A percentile compares a stretch with the other conserved stretches of the same genome.
These are phyloP conservation scores for Calameuta idolon DNA, from an alignment of 2,888 invertebrate genomes.

Conservation along the genomic window DNA sequence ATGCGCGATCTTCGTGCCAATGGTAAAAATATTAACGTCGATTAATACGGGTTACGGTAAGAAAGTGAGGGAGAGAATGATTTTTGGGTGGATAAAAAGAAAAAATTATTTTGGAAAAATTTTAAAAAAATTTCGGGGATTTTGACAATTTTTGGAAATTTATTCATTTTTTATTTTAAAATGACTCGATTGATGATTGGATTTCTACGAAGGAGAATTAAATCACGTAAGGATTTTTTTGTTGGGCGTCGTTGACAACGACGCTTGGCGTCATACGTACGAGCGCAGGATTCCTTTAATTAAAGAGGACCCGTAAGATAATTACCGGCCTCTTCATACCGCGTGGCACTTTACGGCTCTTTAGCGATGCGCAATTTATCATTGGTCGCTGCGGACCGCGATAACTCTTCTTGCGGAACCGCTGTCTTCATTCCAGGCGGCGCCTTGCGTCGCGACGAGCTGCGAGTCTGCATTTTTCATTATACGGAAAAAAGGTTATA, in stretches of 20 bases:
- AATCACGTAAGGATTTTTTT: not conserved
- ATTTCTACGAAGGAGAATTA: not conserved
- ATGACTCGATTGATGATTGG: not conserved
- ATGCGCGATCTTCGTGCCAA: not conserved
- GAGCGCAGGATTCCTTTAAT: not conserved
- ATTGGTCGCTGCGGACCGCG: not conserved
- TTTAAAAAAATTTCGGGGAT: not conserved
- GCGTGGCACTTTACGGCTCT: not conserved
- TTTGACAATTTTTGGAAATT: not conserved
- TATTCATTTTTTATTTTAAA: not conserved
- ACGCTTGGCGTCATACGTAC: not conserved
- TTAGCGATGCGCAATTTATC: constrained; percentile 9
- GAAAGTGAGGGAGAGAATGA: not conserved
- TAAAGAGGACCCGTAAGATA: constrained; percentile 5
- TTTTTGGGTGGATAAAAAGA: not conserved
- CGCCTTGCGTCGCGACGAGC: constrained; percentile 21
- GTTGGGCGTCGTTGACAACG: not conserved
- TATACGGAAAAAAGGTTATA: not conserved
- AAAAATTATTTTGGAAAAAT: not conserved
- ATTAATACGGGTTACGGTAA: not conserved
- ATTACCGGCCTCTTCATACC: not conserved
- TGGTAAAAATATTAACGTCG: not conserved
- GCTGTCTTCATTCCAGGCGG: not conserved
- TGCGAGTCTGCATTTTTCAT: constrained; percentile 28
- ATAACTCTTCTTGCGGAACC: not conserved